Base-by-base conservation (phyloP, 2,888 invertebrate genomes). In the Dynastes tityus region DNA sequence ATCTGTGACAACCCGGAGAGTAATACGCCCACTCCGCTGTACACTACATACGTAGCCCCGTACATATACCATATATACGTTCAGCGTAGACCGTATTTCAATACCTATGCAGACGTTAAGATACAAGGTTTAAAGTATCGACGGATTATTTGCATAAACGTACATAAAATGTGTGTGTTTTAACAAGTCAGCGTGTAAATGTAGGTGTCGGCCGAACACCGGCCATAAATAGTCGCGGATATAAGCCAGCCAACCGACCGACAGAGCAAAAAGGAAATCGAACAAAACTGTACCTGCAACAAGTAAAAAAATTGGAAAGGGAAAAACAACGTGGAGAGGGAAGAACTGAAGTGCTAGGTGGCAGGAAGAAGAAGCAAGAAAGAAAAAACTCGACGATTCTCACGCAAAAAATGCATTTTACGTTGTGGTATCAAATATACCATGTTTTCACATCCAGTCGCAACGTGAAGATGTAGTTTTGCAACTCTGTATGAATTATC, bases 91-190 rank as follows among this genome's bases (percentile, higher is more conserved):
- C 55, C 16, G 16, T 58, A 22, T 16, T 58, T 58, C 16, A 58
- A 58, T 22, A 58, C 27, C 16, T 22, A 16, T 58, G 22, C 55
- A 58, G 16, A 58, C n/a, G 22, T 22, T 9, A 8, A 22, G 16
- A n/a, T 58, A 58, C 16, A 58, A 22, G 22, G 55, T 58, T 58
- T 22, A 45, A 45, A 2, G 68, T 78, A 74, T 67, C 63, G 80
- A 65, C 64, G 22, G 32, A 29, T 29, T 63, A 81, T 81, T 80
- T 81, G 78, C 81, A 81, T 81, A 80, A 81, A 80, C 78, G 79
- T 77, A 81, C 80, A 81, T 81, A 81, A 81, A 81, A 81, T 81
- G 80, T 80, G 79, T 79, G 81, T 79, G 80, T 81, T 81, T 81
- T 81, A 81, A 81, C 80, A 81, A 80, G 80, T 55, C 76, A 58